Percentiles rank a stretch among this genome's conserved stretches.
Conservation (phyloP, 2,113 vertebrate species). For the Oceanites oceanicus region DNA sequence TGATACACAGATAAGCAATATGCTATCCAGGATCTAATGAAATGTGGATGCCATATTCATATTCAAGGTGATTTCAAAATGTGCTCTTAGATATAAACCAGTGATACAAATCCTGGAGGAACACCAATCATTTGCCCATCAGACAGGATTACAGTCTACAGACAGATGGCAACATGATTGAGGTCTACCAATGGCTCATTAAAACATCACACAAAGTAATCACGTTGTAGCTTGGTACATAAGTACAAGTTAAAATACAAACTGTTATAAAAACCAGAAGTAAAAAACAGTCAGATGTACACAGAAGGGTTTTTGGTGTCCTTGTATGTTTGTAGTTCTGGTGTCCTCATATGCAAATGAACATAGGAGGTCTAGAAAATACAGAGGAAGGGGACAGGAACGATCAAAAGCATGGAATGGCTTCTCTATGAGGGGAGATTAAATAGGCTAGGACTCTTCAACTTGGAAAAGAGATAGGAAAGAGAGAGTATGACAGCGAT, state of each 20-base stretch:
- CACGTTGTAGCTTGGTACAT: not conserved
- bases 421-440: not conserved
- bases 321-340: not conserved
- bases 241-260: not conserved
- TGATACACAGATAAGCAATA: not conserved
- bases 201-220: not conserved
- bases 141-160: not conserved
- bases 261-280: not conserved
- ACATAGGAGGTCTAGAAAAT: not conserved
- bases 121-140: not conserved
- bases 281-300: not conserved
- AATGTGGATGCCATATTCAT: not conserved
- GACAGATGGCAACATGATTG: not conserved
- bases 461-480: not conserved
- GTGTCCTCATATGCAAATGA: not conserved
- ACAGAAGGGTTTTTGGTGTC: not conserved
- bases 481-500: not conserved
- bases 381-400: not conserved
- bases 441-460: not conserved
- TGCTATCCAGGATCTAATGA: not conserved
- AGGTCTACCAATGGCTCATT: not conserved
- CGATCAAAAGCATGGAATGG: not conserved
- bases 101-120: not conserved
- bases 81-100: not conserved
- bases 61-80: not conserved